phyloP scores from a whole-genome alignment of 2,113 vertebrate species.

The Diadophis punctatus region DNA sequence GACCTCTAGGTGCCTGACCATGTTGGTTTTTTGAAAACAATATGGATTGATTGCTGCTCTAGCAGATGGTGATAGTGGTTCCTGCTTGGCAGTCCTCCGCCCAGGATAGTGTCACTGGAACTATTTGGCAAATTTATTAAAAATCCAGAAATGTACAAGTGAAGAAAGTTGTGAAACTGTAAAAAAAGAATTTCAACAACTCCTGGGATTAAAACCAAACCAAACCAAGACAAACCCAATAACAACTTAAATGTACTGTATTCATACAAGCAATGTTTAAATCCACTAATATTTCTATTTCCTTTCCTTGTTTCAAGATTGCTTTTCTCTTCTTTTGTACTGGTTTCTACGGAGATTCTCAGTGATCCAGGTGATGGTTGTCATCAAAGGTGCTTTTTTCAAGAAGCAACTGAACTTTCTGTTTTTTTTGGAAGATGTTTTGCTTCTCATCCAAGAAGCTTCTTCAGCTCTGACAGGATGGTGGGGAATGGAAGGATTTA shows the following conservation, averaged over 20 bases:
- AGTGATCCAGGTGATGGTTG: too few relatives aligned
- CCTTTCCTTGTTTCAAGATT: neutral
- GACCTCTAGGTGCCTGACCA: neutral
- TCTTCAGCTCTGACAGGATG: too few relatives aligned
- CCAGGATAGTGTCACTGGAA: neutral
- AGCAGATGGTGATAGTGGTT: neutral
- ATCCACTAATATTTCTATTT: neutral
- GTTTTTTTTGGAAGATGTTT: too few relatives aligned
- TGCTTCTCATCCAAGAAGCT: too few relatives aligned
- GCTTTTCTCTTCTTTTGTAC: neutral
- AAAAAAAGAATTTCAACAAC: neutral
- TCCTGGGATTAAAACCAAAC: neutral
- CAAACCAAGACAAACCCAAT: neutral
- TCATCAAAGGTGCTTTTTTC: too few relatives aligned
- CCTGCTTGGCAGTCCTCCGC: neutral
- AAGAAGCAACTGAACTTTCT: too few relatives aligned
- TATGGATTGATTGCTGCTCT: neutral
- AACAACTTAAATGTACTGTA: neutral
- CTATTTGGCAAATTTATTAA: neutral
- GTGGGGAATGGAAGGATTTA: too few relatives aligned
- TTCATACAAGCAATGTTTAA: neutral
- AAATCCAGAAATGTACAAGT: neutral
- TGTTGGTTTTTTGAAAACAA: neutral
- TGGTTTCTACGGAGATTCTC: too few relatives aligned
- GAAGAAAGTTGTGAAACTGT: neutral